These are phyloP conservation scores for Steinernema scapterisci DNA, from an alignment of 2,888 invertebrate species.

Conservation along the genomic window DNA sequence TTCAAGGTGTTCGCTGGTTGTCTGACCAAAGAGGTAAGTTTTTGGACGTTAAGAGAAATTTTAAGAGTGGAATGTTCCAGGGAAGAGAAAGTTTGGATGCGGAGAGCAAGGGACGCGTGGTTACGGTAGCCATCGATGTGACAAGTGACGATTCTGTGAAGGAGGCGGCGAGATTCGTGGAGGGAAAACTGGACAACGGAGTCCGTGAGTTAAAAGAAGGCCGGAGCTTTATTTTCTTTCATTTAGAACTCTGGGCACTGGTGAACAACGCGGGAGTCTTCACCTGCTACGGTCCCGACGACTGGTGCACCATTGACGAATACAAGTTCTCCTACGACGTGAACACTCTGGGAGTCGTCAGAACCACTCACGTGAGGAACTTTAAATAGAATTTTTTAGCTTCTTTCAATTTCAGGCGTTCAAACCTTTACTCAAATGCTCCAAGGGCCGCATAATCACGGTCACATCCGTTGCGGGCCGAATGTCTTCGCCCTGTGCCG, in stretches of 20 bases:
- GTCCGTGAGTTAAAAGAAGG: slow-evolving; percentile 32
- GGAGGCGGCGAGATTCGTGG: slow-evolving; percentile 76
- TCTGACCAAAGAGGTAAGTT: slow-evolving; percentile 68
- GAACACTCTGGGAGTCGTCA: slow-evolving; percentile 77
- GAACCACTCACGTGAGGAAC: slow-evolving; percentile 51
- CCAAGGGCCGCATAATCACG: slow-evolving; percentile 69
- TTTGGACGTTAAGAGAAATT: not conserved
- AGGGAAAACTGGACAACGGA: slow-evolving; percentile 43
- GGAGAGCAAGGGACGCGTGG: slow-evolving; percentile 46
- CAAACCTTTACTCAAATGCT: slow-evolving; percentile 56
- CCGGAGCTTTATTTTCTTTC: not conserved
- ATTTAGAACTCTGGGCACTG: slow-evolving; percentile 73
- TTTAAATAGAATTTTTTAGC: slow-evolving; percentile 45
- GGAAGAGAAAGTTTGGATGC: slow-evolving; percentile 72
- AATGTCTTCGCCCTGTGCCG: slow-evolving; percentile 64
- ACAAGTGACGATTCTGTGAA: slow-evolving; percentile 76
- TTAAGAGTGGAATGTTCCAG: slow-evolving; percentile 51
- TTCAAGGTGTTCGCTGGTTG: slow-evolving; percentile 81
- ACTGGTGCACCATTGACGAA: slow-evolving; percentile 83
- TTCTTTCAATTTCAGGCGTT: slow-evolving; percentile 46
- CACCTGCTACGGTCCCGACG: slow-evolving; percentile 82
- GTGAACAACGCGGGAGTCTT: slow-evolving; percentile 89
- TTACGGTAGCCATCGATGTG: slow-evolving; percentile 69
- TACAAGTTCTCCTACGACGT: slow-evolving; percentile 75
- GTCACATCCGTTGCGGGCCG: slow-evolving; percentile 69